A percentile compares a stretch with the other conserved stretches of the same genome.
Evolutionary conservation across 2,113 vertebrate species (phyloP).

Genomic region (Lagopus muta): DNA sequence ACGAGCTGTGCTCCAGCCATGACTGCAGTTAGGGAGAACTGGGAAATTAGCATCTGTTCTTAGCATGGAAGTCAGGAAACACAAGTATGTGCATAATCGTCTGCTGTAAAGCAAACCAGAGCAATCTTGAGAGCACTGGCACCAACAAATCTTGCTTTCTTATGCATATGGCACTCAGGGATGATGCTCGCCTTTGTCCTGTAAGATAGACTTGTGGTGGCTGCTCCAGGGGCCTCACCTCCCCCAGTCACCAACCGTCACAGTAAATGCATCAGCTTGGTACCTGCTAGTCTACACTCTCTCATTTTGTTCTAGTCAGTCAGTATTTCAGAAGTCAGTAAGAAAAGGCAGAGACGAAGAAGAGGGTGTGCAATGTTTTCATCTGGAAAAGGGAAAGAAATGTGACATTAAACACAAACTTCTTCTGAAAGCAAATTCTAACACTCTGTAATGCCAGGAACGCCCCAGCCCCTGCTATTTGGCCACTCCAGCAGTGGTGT

Average conservation of each 20-base stretch:
- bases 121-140: background rate
- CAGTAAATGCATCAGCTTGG: background rate
- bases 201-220: background rate
- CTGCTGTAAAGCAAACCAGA: background rate
- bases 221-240: background rate
- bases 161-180: background rate
- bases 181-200: background rate
- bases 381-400: background rate
- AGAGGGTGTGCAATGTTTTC: background rate
- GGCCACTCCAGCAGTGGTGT: background rate
- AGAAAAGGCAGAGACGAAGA: background rate
- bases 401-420: background rate
- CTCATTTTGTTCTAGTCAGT: background rate
- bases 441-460: background rate
- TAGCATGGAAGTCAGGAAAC: background rate
- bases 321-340: background rate
- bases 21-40: fast-evolving
- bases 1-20: background rate
- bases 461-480: background rate
- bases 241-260: background rate
- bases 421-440: background rate
- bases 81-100: background rate
- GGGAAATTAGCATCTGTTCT: background rate
- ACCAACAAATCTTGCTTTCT: background rate
- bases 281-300: background rate